A percentile compares a stretch with the other conserved stretches of the same genome.
phyloP scores from a whole-genome alignment of 2,888 invertebrate genomes.

The Philhelius pedissequus region DNA sequence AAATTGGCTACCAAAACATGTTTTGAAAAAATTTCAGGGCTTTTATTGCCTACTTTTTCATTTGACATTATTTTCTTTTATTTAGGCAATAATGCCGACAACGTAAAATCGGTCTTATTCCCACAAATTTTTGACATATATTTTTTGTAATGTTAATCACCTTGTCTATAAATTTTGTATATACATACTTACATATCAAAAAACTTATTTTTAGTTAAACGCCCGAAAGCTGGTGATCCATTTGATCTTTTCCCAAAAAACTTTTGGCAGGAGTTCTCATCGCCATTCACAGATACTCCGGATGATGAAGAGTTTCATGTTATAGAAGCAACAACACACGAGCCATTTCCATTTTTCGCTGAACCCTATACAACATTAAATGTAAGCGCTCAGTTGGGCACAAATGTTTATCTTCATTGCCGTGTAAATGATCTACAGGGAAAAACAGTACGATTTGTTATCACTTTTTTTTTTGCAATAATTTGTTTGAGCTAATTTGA shows the following conservation, averaged over 20 bases:
- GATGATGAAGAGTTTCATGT: constrained; percentile 77
- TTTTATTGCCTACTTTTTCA: too few species aligned
- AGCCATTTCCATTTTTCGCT: constrained; percentile 87
- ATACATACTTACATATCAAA: too few species aligned
- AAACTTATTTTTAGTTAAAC: constrained; percentile 73
- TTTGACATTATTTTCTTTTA: too few species aligned
- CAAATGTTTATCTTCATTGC: constrained; percentile 84
- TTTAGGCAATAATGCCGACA: too few species aligned
- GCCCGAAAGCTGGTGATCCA: constrained; percentile 78
- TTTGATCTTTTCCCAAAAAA: constrained; percentile 79
- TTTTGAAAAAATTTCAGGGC: too few species aligned
- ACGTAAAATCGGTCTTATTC: too few species aligned
- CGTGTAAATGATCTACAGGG: constrained; percentile 85
- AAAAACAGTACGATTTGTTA: constrained; percentile 81
- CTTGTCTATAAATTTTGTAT: too few species aligned
- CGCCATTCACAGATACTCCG: constrained; percentile 78
- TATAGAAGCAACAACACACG: constrained; percentile 81
- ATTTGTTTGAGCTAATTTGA: too few species aligned
- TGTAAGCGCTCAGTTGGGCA: constrained; percentile 84
- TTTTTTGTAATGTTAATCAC: too few species aligned
- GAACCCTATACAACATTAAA: constrained; percentile 83
- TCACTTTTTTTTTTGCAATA: neutral
- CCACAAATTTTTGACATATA: too few species aligned
- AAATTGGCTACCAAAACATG: too few species aligned
- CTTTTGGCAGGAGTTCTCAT: constrained; percentile 79